Evolutionary conservation across 2,113 vertebrate genomes (phyloP).

Genomic region (Pelusios castaneus): DNA sequence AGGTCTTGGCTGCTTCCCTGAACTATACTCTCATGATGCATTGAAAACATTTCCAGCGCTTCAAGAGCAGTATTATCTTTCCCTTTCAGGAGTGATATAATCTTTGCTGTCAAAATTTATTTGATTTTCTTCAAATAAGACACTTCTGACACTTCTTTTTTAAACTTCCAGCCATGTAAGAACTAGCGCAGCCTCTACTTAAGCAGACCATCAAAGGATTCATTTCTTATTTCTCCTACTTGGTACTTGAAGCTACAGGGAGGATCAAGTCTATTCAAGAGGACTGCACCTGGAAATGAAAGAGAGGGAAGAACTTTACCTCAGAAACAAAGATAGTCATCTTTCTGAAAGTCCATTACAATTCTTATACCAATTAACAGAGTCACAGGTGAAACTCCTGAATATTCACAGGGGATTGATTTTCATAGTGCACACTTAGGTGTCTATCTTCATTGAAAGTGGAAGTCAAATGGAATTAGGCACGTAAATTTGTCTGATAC

Average conservation of each 20-base stretch:
- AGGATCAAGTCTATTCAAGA: not conserved
- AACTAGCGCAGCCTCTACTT: not conserved
- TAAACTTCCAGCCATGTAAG: not conserved
- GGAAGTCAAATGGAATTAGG: not conserved
- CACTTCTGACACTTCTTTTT: not conserved
- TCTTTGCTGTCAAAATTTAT: not conserved
- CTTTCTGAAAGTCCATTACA: not conserved
- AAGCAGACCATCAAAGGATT: conserved; percentile 16
- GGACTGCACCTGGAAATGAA: not conserved
- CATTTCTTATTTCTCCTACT: not conserved
- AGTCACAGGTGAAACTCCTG: not conserved
- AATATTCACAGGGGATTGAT: not conserved
- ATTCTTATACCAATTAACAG: not conserved
- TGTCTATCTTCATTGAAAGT: not conserved
- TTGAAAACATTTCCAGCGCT: not conserved
- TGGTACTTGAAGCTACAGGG: not conserved
- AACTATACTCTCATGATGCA: not conserved
- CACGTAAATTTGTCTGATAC: not conserved
- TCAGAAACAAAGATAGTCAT: not conserved
- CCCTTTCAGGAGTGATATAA: not conserved
- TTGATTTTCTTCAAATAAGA: conserved; percentile 18
- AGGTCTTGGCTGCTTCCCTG: not conserved
- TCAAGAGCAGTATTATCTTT: not conserved
- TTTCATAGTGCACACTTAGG: not conserved
- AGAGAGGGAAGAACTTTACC: not conserved